Evolutionary conservation across 2,113 vertebrate genomes (phyloP).

Genomic region (Epinephelus moara): DNA sequence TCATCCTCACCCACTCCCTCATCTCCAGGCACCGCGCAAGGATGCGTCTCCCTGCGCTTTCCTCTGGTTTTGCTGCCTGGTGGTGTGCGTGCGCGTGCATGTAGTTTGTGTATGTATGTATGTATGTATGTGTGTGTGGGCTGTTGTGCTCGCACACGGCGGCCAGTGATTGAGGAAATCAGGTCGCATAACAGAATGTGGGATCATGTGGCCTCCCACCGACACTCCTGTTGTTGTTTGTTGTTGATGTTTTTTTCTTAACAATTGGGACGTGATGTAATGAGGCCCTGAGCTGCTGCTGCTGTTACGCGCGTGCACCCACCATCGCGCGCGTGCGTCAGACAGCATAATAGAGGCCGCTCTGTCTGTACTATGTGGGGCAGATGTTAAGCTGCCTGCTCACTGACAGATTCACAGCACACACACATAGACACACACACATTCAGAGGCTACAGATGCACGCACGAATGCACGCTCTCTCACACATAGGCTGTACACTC

Average conservation of each 20-base stretch:
- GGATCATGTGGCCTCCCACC: slow-evolving; percentile 25
- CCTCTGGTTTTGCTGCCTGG: slow-evolving; percentile 11
- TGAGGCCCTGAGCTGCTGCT: slow-evolving; percentile 50
- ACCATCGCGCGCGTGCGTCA: slow-evolving; percentile 39
- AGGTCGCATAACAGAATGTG: slow-evolving; percentile 18
- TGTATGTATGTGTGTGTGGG: neutral
- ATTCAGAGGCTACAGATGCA: slow-evolving; percentile 5
- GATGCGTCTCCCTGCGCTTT: slow-evolving; percentile 48
- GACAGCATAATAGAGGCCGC: slow-evolving; percentile 50
- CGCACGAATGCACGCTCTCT: neutral
- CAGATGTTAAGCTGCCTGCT: slow-evolving; percentile 72
- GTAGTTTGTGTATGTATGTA: neutral
- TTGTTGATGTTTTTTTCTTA: slow-evolving; percentile 65
- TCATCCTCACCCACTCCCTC: slow-evolving; percentile 12
- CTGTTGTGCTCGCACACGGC: slow-evolving; percentile 37
- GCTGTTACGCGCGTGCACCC: slow-evolving; percentile 34
- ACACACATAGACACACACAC: slow-evolving; percentile 17
- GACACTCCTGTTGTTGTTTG: slow-evolving; percentile 37
- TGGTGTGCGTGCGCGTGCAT: slow-evolving; percentile 36
- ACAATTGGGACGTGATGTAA: slow-evolving; percentile 73
- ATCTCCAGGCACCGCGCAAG: slow-evolving; percentile 1
- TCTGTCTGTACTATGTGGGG: slow-evolving; percentile 64
- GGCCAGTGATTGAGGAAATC: slow-evolving; percentile 51
- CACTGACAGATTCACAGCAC: slow-evolving; percentile 46
- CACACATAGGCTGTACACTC: neutral